Evolutionary conservation across 2,888 invertebrate species (phyloP).

Genomic region (Campaea margaritaria): DNA sequence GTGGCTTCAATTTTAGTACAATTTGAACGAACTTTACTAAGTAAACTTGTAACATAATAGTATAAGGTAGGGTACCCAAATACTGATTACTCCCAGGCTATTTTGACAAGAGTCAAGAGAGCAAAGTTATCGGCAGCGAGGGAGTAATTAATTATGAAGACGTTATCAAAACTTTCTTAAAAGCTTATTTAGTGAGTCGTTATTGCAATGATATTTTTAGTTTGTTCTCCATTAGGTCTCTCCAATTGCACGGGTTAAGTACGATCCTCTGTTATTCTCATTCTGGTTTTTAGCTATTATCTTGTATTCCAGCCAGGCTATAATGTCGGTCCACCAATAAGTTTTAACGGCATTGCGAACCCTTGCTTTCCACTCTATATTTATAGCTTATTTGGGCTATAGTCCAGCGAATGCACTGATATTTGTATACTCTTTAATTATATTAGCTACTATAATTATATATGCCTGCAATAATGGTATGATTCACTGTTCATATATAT

Average conservation of each 20-base stretch:
- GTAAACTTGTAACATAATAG: constrained; percentile 10
- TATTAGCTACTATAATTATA: no score
- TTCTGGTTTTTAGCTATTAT: no score
- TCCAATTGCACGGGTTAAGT: no score
- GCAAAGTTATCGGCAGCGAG: constrained; percentile 11
- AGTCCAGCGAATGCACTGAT: no score
- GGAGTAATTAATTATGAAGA: constrained; percentile 1
- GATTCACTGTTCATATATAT: no score
- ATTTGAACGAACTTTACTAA: constrained; percentile 14
- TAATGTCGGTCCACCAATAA: no score
- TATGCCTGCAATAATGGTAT: no score
- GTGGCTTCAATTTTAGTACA: neutral
- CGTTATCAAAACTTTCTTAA: neutral
- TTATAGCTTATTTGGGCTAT: neutral
- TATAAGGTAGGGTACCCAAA: neutral
- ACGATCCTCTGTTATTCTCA: no score
- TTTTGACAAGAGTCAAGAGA: constrained; percentile 12
- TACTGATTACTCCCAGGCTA: constrained; percentile 11
- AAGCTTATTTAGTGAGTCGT: neutral
- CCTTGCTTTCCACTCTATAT: neutral
- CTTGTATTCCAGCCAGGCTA: no score
- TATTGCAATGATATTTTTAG: no score
- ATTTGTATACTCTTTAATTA: no score
- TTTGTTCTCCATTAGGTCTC: no score
- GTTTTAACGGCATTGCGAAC: neutral